Base-by-base conservation (phyloP, 2,113 vertebrate genomes). In the Rhineura floridana region DNA sequence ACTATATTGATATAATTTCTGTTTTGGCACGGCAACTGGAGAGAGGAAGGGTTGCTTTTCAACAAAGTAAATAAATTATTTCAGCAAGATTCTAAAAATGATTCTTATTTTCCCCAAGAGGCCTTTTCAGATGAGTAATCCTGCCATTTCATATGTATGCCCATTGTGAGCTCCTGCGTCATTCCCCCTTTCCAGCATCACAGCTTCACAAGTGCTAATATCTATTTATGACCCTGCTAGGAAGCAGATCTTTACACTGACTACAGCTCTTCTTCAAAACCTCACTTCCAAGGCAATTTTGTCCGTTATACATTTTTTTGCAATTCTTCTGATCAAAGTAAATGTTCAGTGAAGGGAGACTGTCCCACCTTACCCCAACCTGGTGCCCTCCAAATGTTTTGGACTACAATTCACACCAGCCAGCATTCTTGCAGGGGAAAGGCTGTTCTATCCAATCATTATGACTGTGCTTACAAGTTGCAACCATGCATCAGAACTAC, bases 61-160 rank as follows among this genome's bases (percentile, higher is more conserved):
- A 84, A 48, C 30, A 62, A 42, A 84, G 75, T 89, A 89, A 89
- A 88, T 65, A 67, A 67, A 82, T 79, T 81, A 65, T 28, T 86
- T 75, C 44, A 67, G 36, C 30, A 86, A 86, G 46, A 59, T 2
- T 83, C 84, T 77, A 78, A 83, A 83, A 77, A 77, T 77, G 70
- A 59, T 39, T 69, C 70, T 77, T 36, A 36, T 82, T 81, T 86
- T 15, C 70, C 62, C 79, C 70, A 82, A 76, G 84, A 86, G 44
- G 84, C 69, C 84, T 75, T 73, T 52, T 76, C 77, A 86, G 69
- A 75, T 76, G 88, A 69, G 70, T 82, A 86, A 89, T 86, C 88
- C 59, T 76, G 50, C n/a, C 67, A 86, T 86, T 86, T 52, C 17
- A n/a, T 77, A 86, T 75, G 72, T 28, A 86, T 59, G 62, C 30